Conservation (phyloP, 1,140 invertebrate genomes). For the Daktulosphaira vitifoliae region DNA sequence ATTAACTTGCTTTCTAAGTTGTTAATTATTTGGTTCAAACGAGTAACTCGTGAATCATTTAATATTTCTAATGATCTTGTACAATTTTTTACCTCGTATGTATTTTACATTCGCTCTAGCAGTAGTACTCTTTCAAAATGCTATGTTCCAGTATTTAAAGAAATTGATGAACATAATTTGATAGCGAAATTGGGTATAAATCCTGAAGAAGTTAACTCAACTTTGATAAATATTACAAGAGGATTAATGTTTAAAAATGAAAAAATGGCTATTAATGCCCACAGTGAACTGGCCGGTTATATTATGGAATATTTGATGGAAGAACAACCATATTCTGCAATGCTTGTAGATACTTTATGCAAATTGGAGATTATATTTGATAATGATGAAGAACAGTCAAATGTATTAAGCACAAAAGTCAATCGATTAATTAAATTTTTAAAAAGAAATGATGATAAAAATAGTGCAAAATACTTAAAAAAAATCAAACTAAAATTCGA, state of each 20-base stretch:
- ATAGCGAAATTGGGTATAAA: neutral
- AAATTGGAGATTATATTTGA: constrained; percentile 13
- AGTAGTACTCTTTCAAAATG: constrained; percentile 13
- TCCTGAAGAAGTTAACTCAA: neutral
- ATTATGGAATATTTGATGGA: constrained; percentile 22
- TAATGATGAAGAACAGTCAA: neutral
- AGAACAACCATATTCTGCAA: neutral
- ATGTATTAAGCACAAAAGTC: neutral
- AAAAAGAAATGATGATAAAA: neutral
- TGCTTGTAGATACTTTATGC: constrained; percentile 6
- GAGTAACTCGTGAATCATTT: neutral
- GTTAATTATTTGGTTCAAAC: constrained; percentile 19
- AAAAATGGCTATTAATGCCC: constrained; percentile 1
- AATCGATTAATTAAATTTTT: neutral
- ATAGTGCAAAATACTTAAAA: constrained; percentile 16
- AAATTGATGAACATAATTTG: neutral
- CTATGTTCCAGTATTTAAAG: constrained; percentile 26
- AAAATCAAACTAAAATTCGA: constrained; percentile 22
- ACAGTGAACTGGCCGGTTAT: constrained; percentile 2
- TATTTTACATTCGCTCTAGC: constrained; percentile 19
- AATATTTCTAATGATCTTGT: neutral
- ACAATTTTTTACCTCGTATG: constrained; percentile 2
- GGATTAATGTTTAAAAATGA: neutral
- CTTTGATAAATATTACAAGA: neutral
- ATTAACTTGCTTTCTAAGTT: constrained; percentile 8